Evolutionary conservation across 2,888 invertebrate genomes (phyloP), one percentile per base, ranked within the genome.

Genomic region (Smittia aterrima): DNA sequence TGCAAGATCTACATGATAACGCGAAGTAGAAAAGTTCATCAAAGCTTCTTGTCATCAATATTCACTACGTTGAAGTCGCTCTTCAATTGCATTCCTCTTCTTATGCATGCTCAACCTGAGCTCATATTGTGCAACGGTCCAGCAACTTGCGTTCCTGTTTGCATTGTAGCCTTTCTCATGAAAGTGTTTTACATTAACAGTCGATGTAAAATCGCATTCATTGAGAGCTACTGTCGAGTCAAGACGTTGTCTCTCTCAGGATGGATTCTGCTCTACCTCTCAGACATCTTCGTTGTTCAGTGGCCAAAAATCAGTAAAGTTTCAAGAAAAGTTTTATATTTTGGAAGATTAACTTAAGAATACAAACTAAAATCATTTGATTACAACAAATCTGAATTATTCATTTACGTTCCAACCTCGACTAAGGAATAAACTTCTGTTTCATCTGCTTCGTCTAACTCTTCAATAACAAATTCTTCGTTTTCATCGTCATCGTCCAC

Each of bases 201-300:
- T 32, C 84, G 89, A 77, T 88, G 89, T 75, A 89, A 88, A 79
- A 92, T 97, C 75, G 87, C 98, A 73, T 99, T 95, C 83, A 86
- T 98, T 68, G 98, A 99, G 84, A 98, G 98, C 80, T 90, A 95
- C 79, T 99, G 98, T 80, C 86, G 99, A 78, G 96, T 98, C 0
- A 87, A 91, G 78, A 90, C 91, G 11, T 85, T 98, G 54, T 98
- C 98, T 0, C 83, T 99, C 53, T 91, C 92, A 72, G 98, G 96
- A 0, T 91, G 90, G 81, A 90, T 99, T 77, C 84, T 98, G 71
- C 88, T 92, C 79, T 90, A 87, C 77, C 84, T 96, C 80, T 92
- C 90, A 18, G 95, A 98, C 84, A 84, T 92, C 77, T 86, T 97
- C 81, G 84, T 98, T 76, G 96, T 99, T 0, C 98, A 98, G 80